phyloP scores from a whole-genome alignment of 2,113 vertebrate species.

The Stercorarius parasiticus region DNA sequence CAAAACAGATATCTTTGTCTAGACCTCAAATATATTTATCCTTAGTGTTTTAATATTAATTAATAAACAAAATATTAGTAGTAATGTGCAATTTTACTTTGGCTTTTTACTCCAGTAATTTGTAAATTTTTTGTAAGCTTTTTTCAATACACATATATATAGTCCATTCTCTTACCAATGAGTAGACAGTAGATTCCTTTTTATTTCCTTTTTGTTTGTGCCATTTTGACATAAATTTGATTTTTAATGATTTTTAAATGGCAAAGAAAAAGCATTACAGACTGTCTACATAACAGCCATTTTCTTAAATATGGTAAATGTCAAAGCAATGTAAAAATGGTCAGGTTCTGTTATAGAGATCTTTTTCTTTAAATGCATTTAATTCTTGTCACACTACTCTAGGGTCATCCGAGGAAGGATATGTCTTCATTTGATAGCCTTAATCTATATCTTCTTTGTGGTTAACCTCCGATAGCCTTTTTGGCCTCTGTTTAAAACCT shows the following conservation, averaged over 20 bases:
- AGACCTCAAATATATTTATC: not conserved
- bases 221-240: not conserved
- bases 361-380: not conserved
- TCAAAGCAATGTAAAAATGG: not conserved
- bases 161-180: not conserved
- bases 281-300: not conserved
- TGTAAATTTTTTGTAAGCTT: not conserved
- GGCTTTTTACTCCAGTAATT: not conserved
- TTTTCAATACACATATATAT: not conserved
- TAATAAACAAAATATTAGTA: not conserved
- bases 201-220: not conserved
- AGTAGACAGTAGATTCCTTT: not conserved
- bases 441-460: slow-evolving; percentile 39
- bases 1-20: not conserved
- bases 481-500: slow-evolving; percentile 32
- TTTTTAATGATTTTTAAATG: not conserved
- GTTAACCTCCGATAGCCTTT: slow-evolving; percentile 33
- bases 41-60: not conserved
- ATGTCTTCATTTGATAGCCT: slow-evolving; percentile 21
- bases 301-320: not conserved
- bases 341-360: not conserved
- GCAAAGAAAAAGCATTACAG: not conserved
- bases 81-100: not conserved
- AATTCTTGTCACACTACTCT: slow-evolving; percentile 1
- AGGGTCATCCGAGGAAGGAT: not conserved